These are phyloP conservation scores for Leptobrachium ailaonicum DNA, from an alignment of 2,113 vertebrate genomes.

Conservation along the genomic window DNA sequence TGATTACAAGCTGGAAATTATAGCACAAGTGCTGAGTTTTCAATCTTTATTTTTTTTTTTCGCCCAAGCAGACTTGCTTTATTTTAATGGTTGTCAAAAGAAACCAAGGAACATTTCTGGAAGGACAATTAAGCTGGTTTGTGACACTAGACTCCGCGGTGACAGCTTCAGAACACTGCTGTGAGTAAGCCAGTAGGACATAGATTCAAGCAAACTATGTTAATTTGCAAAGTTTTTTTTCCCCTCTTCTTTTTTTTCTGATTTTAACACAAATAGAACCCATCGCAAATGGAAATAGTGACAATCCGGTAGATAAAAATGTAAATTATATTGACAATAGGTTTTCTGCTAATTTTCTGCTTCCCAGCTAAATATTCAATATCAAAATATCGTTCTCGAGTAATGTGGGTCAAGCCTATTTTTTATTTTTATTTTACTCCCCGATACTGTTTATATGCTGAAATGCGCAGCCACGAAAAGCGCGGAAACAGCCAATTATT, in stretches of 20 bases:
- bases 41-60: constrained; percentile 31
- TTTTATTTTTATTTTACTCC: not conserved
- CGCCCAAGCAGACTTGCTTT: constrained; percentile 51
- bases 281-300: constrained; percentile 35
- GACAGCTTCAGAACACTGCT: constrained; percentile 56
- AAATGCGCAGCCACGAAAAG: constrained; percentile 28
- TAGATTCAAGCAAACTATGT: constrained; percentile 60
- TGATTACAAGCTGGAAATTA: constrained; percentile 61
- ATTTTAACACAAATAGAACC: constrained; percentile 17
- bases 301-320: constrained; percentile 38
- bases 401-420: constrained; percentile 29
- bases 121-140: constrained; percentile 61
- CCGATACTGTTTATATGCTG: constrained; percentile 40
- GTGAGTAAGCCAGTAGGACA: constrained; percentile 60
- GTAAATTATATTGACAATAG: constrained; percentile 46
- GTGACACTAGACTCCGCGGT: constrained; percentile 54
- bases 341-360: constrained; percentile 28
- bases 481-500: constrained; percentile 58
- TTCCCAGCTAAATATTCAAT: constrained; percentile 28
- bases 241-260: constrained; percentile 14
- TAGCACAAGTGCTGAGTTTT: constrained; percentile 54
- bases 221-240: constrained; percentile 51
- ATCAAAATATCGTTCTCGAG: constrained; percentile 55
- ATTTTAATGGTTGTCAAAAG: constrained; percentile 50
- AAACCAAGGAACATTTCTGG: constrained; percentile 55